These are phyloP conservation scores for Pelecanoides urinatrix DNA, from an alignment of 2,113 vertebrate species.

Conservation along the genomic window DNA sequence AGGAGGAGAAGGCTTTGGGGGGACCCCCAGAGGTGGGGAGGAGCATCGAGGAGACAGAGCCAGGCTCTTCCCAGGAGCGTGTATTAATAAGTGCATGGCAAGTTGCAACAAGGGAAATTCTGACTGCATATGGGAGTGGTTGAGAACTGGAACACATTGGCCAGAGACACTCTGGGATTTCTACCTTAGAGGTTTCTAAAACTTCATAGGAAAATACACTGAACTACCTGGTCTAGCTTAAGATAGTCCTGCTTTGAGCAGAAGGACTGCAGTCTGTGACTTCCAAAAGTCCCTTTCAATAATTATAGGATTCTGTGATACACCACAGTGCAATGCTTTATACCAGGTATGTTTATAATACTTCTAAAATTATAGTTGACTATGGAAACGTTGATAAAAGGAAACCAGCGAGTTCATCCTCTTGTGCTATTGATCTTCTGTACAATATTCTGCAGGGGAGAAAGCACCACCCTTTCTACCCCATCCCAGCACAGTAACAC, in stretches of 20 bases:
- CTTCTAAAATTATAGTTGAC: neutral
- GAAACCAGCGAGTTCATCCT: neutral
- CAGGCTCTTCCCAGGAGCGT: neutral
- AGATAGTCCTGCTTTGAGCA: neutral
- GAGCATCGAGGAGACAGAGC: neutral
- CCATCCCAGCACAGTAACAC: neutral
- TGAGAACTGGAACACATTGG: neutral
- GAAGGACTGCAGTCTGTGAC: neutral
- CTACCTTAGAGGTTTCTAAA: neutral
- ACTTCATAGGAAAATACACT: neutral
- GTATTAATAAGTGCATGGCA: neutral
- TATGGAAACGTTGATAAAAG: neutral
- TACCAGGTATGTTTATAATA: neutral
- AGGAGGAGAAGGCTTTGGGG: neutral
- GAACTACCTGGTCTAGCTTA: neutral
- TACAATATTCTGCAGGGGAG: neutral
- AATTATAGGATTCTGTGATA: neutral
- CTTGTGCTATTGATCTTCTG: neutral
- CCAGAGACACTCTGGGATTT: neutral
- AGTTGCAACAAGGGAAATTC: neutral
- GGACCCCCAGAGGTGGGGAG: neutral
- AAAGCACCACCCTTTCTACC: neutral
- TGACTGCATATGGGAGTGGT: neutral
- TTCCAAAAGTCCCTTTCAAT: neutral
- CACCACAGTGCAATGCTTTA: neutral